A percentile compares a stretch with the other conserved stretches of the same genome.
Conservation (phyloP, 1,140 invertebrate genomes). For the Acromyrmex charruanus region DNA sequence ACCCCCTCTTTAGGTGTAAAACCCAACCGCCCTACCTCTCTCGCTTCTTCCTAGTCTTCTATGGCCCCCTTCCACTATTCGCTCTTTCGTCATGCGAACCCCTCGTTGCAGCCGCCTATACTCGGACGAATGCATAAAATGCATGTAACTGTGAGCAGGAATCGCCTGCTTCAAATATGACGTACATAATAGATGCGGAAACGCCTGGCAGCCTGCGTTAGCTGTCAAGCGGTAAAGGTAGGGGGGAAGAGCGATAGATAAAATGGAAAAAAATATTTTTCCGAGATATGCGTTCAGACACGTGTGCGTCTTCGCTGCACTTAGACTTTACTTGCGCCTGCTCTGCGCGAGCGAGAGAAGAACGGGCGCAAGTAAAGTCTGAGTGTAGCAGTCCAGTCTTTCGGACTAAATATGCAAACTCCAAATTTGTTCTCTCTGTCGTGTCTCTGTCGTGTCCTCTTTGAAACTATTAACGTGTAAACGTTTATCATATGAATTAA, state of each 20-base stretch:
- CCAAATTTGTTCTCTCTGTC: background rate
- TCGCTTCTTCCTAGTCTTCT: constrained; percentile 2
- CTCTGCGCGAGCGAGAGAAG: background rate
- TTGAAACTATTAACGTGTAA: constrained; percentile 17
- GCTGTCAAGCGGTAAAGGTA: background rate
- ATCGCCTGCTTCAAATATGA: constrained; percentile 62
- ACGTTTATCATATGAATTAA: constrained; percentile 10
- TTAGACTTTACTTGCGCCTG: constrained; percentile 9
- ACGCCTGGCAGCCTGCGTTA: constrained; percentile 42
- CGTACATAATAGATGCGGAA: constrained; percentile 72
- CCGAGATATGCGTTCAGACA: constrained; percentile 38
- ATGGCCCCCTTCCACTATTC: constrained; percentile 37
- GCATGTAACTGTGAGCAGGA: constrained; percentile 71
- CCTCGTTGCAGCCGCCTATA: constrained; percentile 53
- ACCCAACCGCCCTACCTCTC: constrained; percentile 51
- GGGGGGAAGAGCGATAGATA: background rate
- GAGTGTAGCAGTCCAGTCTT: background rate
- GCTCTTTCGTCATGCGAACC: constrained; percentile 2
- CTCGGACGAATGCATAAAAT: constrained; percentile 78
- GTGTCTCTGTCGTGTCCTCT: background rate
- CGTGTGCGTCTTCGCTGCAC: background rate
- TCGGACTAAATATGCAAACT: constrained; percentile 5
- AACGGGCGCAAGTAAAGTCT: background rate
- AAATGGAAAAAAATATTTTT: constrained; percentile 75
- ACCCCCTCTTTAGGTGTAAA: constrained; percentile 37